Evolutionary conservation across 2,888 invertebrate species (phyloP).

Genomic region (Noctua pronuba): DNA sequence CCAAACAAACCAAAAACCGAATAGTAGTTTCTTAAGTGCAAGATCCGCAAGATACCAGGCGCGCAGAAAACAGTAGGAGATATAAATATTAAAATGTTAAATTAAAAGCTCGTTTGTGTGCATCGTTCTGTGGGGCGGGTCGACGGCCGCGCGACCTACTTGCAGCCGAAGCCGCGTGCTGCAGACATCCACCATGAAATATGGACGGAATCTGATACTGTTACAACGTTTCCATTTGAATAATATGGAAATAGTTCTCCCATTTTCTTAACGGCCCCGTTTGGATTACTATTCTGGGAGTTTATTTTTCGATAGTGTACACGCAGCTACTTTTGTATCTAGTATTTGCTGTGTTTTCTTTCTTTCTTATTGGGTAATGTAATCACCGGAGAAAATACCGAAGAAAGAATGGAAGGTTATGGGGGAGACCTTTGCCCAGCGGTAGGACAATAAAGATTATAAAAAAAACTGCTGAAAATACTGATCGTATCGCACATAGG

Average conservation of each 20-base stretch:
- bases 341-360: neutral
- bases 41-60: conserved; percentile 51
- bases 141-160: conserved; percentile 74
- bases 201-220: conserved; percentile 64
- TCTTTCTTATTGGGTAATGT: neutral
- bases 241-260: conserved; percentile 60
- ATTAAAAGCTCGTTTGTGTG: conserved; percentile 67
- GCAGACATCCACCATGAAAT: conserved; percentile 66
- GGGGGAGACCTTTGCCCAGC: neutral
- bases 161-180: conserved; percentile 66
- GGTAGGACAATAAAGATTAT: neutral
- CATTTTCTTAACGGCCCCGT: conserved; percentile 39
- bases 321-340: conserved; percentile 5
- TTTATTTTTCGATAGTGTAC: conserved; percentile 29
- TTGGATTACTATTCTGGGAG: conserved; percentile 6
- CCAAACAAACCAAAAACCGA: conserved; percentile 4
- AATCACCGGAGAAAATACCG: neutral
- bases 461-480: neutral
- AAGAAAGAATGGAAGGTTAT: neutral
- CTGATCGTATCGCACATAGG: neutral
- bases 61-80: conserved; percentile 53
- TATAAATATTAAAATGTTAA: conserved; percentile 61
- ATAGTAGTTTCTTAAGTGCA: conserved; percentile 11
- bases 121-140: conserved; percentile 66
- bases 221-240: conserved; percentile 58